Evolutionary conservation across 2,888 invertebrate genomes (phyloP).

Genomic region (Drosophila hamatofila): DNA sequence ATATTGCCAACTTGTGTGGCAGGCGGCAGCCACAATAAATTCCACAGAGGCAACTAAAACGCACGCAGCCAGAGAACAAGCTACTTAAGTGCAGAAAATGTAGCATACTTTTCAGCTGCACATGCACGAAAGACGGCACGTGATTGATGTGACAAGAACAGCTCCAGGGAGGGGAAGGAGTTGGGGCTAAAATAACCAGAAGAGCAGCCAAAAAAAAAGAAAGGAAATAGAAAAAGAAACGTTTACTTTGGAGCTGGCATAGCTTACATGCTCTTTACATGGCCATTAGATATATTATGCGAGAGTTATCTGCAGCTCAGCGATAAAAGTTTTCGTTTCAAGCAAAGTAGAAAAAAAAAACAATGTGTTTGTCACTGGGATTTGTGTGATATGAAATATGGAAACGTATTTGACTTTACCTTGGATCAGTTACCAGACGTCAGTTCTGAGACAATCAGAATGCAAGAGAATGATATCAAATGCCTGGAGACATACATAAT

Average conservation of each 20-base stretch:
- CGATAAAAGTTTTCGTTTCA: conserved; percentile 38
- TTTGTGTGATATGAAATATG: conserved; percentile 32
- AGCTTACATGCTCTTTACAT: conserved; percentile 59
- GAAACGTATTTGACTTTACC: conserved; percentile 32
- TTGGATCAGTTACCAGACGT: background rate
- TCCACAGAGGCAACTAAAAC: conserved; percentile 24
- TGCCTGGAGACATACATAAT: background rate
- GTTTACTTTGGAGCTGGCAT: conserved; percentile 12
- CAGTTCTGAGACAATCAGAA: background rate
- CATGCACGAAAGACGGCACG: conserved; percentile 57
- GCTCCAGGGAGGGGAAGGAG: background rate
- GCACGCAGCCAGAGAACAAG: conserved; percentile 30
- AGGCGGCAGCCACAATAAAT: conserved; percentile 46
- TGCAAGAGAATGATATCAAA: background rate
- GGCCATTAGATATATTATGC: conserved; percentile 62
- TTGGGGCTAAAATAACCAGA: background rate
- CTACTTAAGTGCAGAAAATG: conserved; percentile 65
- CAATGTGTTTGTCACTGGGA: conserved; percentile 29
- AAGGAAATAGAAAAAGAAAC: conserved; percentile 1
- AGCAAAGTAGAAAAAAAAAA: conserved; percentile 23
- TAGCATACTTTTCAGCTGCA: conserved; percentile 72
- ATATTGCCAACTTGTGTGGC: conserved; percentile 62
- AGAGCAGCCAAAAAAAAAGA: conserved; percentile 3
- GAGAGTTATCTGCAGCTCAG: conserved; percentile 33
- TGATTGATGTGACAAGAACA: conserved; percentile 67